A percentile compares a stretch with the other conserved stretches of the same genome.
Conservation (phyloP, 2,113 vertebrate genomes). For the Periophthalmus modestus region DNA sequence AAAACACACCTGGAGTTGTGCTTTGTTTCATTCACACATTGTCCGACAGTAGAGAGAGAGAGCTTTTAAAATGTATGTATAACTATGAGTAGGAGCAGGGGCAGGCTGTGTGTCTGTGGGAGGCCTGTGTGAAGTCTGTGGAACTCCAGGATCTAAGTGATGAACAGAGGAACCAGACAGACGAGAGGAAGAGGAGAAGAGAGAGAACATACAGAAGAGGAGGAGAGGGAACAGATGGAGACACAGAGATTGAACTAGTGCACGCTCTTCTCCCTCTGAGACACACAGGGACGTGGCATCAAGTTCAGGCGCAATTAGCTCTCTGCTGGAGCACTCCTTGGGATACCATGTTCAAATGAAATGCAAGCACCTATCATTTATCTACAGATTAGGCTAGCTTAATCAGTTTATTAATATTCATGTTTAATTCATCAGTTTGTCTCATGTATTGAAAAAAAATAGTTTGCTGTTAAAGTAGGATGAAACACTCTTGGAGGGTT, state of each 20-base stretch:
- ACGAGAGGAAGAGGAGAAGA: conserved; percentile 10
- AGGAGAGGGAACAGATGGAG: conserved; percentile 38
- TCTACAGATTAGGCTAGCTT: too few species aligned
- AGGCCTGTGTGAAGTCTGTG: conserved; percentile 52
- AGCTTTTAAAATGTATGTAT: neutral
- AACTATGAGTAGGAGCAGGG: neutral
- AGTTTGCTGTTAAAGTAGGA: too few species aligned
- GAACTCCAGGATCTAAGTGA: conserved; percentile 44
- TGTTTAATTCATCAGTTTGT: too few species aligned
- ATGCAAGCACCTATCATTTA: neutral
- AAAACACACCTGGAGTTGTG: too few species aligned
- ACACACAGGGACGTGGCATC: conserved; percentile 35
- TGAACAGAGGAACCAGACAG: conserved; percentile 17
- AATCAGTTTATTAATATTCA: too few species aligned
- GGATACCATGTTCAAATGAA: neutral
- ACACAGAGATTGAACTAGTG: conserved; percentile 41
- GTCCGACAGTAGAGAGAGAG: neutral
- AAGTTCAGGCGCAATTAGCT: neutral
- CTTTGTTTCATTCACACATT: too few species aligned
- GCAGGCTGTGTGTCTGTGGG: conserved; percentile 57
- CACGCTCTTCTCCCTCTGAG: conserved; percentile 34
- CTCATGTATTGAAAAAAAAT: too few species aligned
- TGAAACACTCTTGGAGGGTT: too few species aligned
- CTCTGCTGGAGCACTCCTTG: neutral
- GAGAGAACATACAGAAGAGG: conserved; percentile 12